phyloP scores from a whole-genome alignment of 2,888 invertebrate species.

The Drosophila hamatofila region DNA sequence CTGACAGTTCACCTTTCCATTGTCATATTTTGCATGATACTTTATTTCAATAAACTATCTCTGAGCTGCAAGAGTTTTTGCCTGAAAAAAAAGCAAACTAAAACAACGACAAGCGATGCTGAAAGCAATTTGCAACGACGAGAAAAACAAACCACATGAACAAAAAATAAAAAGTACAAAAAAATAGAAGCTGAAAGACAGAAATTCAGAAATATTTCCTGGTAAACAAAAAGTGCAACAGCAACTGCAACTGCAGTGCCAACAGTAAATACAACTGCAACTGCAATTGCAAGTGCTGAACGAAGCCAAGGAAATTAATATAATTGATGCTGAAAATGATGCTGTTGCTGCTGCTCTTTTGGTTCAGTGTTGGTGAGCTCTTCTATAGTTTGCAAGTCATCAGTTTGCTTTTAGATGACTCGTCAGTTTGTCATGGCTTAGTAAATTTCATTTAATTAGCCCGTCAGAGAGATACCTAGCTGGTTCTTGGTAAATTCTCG shows the following conservation, averaged over 20 bases:
- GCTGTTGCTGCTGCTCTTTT: conserved; percentile 36
- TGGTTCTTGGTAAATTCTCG: neutral
- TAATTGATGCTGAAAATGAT: conserved; percentile 70
- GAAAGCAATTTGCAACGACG: conserved; percentile 57
- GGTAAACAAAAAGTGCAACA: conserved; percentile 51
- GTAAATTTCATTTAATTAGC: conserved; percentile 58
- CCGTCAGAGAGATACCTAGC: too few relatives aligned
- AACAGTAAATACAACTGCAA: conserved; percentile 4
- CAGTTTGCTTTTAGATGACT: conserved; percentile 52
- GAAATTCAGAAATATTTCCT: conserved; percentile 47
- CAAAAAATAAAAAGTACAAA: neutral
- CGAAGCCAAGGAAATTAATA: conserved; percentile 42
- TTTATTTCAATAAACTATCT: conserved; percentile 23
- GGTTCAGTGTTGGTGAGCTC: conserved; percentile 29
- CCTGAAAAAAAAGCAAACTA: conserved; percentile 22
- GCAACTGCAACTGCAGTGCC: conserved; percentile 8
- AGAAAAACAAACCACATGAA: conserved; percentile 36
- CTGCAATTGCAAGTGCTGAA: conserved; percentile 3
- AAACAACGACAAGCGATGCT: conserved; percentile 27
- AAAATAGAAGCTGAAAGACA: conserved; percentile 13
- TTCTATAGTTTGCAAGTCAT: conserved; percentile 2
- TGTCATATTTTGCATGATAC: too few relatives aligned
- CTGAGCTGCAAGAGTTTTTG: conserved; percentile 44
- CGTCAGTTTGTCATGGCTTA: conserved; percentile 45
- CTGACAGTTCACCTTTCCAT: too few relatives aligned